Conservation (phyloP, 2,797 vertebrate species). For the Tiaroga cobitis region DNA sequence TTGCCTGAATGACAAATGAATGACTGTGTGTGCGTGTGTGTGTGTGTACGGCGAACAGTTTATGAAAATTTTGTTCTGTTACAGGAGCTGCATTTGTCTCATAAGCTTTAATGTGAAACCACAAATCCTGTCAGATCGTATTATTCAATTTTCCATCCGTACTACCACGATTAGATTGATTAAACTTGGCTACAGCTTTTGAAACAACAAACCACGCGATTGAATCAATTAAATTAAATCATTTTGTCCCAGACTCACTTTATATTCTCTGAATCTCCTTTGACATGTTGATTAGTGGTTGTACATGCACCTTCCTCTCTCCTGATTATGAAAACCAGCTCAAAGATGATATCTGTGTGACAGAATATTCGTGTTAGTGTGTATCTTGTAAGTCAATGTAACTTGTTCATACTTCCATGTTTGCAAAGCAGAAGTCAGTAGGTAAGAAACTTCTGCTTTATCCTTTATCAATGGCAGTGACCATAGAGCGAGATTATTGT, state of each 20-base stretch:
- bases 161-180: conserved; percentile 49
- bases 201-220: conserved; percentile 40
- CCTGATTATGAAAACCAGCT: conserved; percentile 1
- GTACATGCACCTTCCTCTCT: conserved; percentile 14
- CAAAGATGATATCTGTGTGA: not conserved
- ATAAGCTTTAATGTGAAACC: conserved; percentile 23
- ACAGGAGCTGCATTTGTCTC: conserved; percentile 6
- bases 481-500: not conserved
- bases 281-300: conserved; percentile 27
- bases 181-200: conserved; percentile 13
- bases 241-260: conserved; percentile 33
- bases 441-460: not conserved
- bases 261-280: conserved; percentile 33
- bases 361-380: not conserved
- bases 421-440: not conserved
- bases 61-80: conserved; percentile 22
- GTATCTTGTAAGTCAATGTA: not conserved
- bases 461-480: not conserved
- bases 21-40: not conserved
- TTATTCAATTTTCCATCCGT: conserved; percentile 52
- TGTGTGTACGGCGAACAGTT: not conserved
- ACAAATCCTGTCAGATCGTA: conserved; percentile 38
- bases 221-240: conserved; percentile 43
- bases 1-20: not conserved
- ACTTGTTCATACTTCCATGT: not conserved